Conservation (phyloP, 2,113 vertebrate species). For the Antigone vipio region DNA sequence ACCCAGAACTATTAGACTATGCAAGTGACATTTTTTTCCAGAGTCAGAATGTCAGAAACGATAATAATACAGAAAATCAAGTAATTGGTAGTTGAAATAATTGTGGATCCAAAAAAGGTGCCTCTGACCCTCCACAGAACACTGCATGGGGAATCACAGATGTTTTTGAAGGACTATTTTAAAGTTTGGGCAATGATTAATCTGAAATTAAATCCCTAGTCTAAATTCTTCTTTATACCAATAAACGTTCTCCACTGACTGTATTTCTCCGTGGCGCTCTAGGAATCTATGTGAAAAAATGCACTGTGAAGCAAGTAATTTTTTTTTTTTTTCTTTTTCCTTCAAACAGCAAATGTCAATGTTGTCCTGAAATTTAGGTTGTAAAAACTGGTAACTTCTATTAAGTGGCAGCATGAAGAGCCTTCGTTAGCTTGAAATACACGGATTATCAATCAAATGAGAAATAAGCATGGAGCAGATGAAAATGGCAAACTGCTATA, state of each 20-base stretch:
- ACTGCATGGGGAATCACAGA: background rate
- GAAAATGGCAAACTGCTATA: constrained; percentile 21
- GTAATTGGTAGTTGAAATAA: background rate
- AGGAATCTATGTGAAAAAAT: background rate
- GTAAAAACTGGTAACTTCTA: background rate
- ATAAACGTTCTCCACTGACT: background rate
- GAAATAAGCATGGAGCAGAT: background rate
- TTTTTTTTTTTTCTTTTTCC: background rate
- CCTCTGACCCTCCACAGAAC: background rate
- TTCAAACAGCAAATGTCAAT: background rate
- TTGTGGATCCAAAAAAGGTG: background rate
- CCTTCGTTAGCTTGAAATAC: constrained; percentile 7
- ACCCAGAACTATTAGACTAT: background rate
- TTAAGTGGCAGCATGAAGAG: constrained; percentile 13
- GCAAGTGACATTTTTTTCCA: background rate
- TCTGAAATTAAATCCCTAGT: background rate
- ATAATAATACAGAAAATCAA: background rate
- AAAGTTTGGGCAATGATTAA: background rate
- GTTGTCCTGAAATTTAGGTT: background rate
- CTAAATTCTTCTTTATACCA: background rate
- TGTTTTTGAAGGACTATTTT: background rate
- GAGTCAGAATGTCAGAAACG: background rate
- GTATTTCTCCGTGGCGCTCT: background rate
- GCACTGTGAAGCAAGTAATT: background rate
- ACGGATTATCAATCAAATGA: constrained; percentile 31